phyloP scores from a whole-genome alignment of 2,113 vertebrate species.

The Dipodomys stephensi region DNA sequence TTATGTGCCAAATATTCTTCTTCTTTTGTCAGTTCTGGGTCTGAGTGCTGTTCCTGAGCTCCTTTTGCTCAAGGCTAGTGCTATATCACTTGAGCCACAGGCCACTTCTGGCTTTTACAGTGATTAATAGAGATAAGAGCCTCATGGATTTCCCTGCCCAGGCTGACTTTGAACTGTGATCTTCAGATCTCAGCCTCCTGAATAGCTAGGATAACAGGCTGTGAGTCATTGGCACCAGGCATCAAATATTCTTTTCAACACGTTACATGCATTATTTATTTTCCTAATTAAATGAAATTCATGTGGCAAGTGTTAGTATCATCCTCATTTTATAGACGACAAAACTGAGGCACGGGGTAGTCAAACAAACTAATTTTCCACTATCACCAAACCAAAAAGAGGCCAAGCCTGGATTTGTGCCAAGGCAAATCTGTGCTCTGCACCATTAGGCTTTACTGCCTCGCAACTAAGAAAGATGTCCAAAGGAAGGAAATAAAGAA shows the following conservation, averaged over 20 bases:
- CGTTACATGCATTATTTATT: background rate
- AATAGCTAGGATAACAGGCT: too few species aligned
- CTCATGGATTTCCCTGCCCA: too few species aligned
- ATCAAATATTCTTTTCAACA: background rate
- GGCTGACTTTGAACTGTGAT: too few species aligned
- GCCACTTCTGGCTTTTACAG: too few species aligned
- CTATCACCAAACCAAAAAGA: background rate
- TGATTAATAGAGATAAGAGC: too few species aligned
- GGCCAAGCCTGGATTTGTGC: background rate
- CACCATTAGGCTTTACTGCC: background rate
- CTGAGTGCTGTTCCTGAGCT: too few species aligned
- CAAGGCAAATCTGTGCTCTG: background rate
- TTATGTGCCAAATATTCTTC: background rate
- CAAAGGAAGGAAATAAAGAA: background rate
- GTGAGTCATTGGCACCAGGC: too few species aligned
- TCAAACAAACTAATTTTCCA: background rate
- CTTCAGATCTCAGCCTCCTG: too few species aligned
- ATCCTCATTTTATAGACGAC: background rate
- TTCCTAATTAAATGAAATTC: conserved; percentile 21
- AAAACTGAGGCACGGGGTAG: background rate
- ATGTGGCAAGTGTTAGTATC: background rate
- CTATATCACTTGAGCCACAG: too few species aligned
- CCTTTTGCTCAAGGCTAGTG: too few species aligned
- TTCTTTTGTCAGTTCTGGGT: too few species aligned
- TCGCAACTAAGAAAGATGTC: background rate